A percentile compares a stretch with the other conserved stretches of the same genome.
Evolutionary conservation across 2,797 vertebrate species (phyloP).

Genomic region (Sebastes reedi): DNA sequence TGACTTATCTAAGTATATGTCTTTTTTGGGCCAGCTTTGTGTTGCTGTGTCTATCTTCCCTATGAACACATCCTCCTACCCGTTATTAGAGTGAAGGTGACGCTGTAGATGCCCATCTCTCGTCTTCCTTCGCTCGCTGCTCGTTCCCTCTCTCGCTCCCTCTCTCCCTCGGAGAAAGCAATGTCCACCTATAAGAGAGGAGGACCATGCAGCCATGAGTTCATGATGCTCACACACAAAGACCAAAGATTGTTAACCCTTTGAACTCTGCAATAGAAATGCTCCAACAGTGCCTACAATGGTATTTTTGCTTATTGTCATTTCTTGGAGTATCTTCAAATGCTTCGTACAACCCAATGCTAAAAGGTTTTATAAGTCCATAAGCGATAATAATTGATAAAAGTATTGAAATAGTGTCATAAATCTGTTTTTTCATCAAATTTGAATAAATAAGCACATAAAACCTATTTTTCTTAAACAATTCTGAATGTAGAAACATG

Average conservation of each 20-base stretch:
- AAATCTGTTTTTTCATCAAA: not conserved
- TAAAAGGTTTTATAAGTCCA: no score
- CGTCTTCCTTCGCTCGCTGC: conserved; percentile 80
- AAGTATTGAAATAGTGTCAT: no score
- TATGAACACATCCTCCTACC: conserved; percentile 67
- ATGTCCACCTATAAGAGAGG: conserved; percentile 85
- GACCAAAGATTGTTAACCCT: not conserved
- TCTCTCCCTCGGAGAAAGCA: conserved; percentile 88
- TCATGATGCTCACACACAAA: not conserved
- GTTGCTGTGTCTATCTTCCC: not conserved
- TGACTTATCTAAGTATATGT: no score
- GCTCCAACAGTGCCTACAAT: not conserved
- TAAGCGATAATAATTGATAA: no score
- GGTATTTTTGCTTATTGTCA: no score
- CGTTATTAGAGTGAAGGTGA: conserved; percentile 92
- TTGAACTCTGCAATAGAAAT: not conserved
- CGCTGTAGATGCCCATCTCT: conserved; percentile 90
- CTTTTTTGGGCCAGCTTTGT: no score
- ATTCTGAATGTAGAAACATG: not conserved
- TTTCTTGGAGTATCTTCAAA: no score
- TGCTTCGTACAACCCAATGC: no score
- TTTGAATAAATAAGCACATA: not conserved
- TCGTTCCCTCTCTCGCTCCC: conserved; percentile 77
- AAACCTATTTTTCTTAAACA: not conserved
- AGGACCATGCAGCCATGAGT: not conserved